Conservation (phyloP, 2,797 vertebrate species). For the Smutsia gigantea region DNA sequence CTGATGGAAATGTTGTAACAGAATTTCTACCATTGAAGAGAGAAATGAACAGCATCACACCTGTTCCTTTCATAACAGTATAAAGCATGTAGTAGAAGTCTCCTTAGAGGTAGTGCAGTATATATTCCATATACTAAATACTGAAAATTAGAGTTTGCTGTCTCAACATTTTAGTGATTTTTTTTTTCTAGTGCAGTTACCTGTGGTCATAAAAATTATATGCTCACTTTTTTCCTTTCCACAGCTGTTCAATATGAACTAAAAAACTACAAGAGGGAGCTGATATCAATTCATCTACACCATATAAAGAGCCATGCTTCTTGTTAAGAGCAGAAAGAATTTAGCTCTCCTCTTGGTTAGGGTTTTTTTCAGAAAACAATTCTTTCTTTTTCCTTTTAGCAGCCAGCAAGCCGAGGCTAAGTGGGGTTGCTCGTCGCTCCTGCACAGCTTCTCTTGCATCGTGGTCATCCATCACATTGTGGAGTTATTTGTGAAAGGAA, state of each 20-base stretch:
- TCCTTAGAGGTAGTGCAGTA: not conserved
- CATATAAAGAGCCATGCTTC: not conserved
- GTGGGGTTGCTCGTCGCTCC: not conserved
- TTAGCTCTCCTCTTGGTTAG: not conserved
- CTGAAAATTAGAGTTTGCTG: not conserved
- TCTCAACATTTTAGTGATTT: not conserved
- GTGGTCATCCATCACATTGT: not conserved
- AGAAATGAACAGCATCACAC: not conserved
- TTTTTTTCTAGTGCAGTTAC: not conserved
- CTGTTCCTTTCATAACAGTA: not conserved
- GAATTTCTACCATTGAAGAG: not conserved
- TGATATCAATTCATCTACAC: not conserved
- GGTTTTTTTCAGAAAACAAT: not conserved
- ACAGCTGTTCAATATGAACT: not conserved
- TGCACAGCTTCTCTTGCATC: fast-evolving
- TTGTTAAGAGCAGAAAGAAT: not conserved
- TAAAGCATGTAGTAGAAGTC: not conserved
- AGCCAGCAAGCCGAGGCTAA: not conserved
- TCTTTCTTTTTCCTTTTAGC: not conserved
- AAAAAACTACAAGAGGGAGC: not conserved
- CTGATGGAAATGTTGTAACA: not conserved
- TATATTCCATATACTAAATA: not conserved
- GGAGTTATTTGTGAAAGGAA: not conserved
- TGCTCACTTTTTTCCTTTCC: not conserved
- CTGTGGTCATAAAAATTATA: not conserved